A percentile compares a stretch with the other conserved stretches of the same genome.
Evolutionary conservation across 2,888 invertebrate species (phyloP).

Genomic region (Callimorpha dominula): DNA sequence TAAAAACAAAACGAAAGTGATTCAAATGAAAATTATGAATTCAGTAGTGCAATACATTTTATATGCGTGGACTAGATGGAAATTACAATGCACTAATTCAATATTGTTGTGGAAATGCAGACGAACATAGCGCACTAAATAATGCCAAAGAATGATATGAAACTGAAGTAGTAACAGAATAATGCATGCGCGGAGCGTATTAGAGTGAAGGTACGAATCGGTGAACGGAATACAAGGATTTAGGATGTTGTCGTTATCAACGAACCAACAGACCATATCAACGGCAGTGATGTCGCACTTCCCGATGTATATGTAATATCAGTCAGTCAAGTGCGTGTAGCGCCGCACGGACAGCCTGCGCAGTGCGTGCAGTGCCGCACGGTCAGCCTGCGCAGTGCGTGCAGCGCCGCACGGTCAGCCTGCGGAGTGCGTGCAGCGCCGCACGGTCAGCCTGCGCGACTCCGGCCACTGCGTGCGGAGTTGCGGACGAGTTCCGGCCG

Average conservation of each 20-base stretch:
- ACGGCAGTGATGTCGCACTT: slow-evolving; percentile 54
- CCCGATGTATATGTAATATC: slow-evolving; percentile 42
- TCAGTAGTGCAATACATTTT: slow-evolving; percentile 75
- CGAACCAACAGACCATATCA: slow-evolving; percentile 59
- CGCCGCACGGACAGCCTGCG: too few relatives aligned
- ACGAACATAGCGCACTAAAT: slow-evolving; percentile 82
- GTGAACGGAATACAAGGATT: slow-evolving; percentile 70
- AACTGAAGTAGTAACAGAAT: slow-evolving; percentile 67
- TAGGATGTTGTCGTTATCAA: slow-evolving; percentile 56
- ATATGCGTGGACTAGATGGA: slow-evolving; percentile 57
- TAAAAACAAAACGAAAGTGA: slow-evolving; percentile 47
- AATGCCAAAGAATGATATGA: slow-evolving; percentile 84
- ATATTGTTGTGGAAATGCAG: slow-evolving; percentile 63
- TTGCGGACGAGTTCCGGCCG: slow-evolving; percentile 52
- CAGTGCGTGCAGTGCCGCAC: too few relatives aligned
- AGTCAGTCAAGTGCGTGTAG: too few relatives aligned
- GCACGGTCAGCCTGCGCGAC: too few relatives aligned
- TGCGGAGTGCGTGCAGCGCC: too few relatives aligned
- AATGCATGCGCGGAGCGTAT: slow-evolving; percentile 68
- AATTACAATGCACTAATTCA: slow-evolving; percentile 42
- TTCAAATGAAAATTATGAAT: slow-evolving; percentile 56
- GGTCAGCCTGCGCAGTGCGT: too few relatives aligned
- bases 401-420: too few relatives aligned
- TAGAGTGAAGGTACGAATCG: slow-evolving; percentile 66
- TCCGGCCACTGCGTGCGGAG: too few relatives aligned